These are phyloP conservation scores for Drosophila prolongata DNA, from an alignment of 2,888 invertebrate genomes.

Conservation along the genomic window DNA sequence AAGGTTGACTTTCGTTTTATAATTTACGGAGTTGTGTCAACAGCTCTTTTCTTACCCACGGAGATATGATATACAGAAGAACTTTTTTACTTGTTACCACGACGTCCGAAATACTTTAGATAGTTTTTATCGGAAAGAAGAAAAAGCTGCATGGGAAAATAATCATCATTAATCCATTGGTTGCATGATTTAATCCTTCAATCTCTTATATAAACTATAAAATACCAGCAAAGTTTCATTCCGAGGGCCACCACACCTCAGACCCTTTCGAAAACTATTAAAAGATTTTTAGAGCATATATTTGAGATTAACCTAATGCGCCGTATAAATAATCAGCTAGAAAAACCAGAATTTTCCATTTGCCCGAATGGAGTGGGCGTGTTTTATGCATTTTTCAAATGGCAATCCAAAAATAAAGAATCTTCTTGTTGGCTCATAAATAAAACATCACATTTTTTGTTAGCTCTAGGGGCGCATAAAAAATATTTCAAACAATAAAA, in stretches of 20 bases:
- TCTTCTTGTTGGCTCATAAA: slow-evolving; percentile 54
- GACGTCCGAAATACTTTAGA: background rate
- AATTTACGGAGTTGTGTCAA: slow-evolving; percentile 56
- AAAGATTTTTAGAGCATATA: slow-evolving; percentile 12
- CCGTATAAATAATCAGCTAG: slow-evolving; percentile 68
- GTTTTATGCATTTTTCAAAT: slow-evolving; percentile 59
- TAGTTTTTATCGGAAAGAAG: background rate
- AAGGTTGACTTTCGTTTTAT: slow-evolving; percentile 40
- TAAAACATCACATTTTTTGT: slow-evolving; percentile 46
- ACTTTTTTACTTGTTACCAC: background rate
- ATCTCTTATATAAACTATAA: background rate
- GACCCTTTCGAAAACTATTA: slow-evolving; percentile 37
- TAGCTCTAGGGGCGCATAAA: slow-evolving; percentile 30
- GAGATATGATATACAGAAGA: slow-evolving; percentile 12
- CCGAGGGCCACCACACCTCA: background rate
- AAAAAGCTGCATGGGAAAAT: background rate
- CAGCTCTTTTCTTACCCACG: slow-evolving; percentile 32
- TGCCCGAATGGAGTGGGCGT: slow-evolving; percentile 48
- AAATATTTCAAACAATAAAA: slow-evolving; percentile 37
- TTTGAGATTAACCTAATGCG: slow-evolving; percentile 39
- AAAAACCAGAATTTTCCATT: slow-evolving; percentile 48
- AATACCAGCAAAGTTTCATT: background rate
- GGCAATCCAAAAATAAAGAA: slow-evolving; percentile 54
- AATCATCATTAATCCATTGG: slow-evolving; percentile 7
- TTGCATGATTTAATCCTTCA: background rate